These are phyloP conservation scores for Lutjanus campechanus DNA, from an alignment of 2,797 vertebrate genomes.

Conservation along the genomic window DNA sequence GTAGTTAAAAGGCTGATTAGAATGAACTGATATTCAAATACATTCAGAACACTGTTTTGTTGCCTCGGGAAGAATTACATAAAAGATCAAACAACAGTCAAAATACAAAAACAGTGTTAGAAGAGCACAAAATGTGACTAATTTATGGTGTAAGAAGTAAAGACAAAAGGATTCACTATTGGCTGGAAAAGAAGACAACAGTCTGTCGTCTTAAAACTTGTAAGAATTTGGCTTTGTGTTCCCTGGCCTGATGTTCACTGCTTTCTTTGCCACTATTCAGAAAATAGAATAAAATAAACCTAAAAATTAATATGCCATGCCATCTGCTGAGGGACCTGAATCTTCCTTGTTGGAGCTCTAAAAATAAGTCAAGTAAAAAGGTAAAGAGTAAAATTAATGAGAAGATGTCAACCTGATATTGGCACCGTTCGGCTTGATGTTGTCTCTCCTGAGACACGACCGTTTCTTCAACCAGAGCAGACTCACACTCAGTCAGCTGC, in stretches of 20 bases:
- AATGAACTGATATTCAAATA: not conserved
- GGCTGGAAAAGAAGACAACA: not conserved
- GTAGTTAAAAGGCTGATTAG: not conserved
- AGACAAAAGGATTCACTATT: slow-evolving; percentile 1
- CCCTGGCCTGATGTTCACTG: not conserved
- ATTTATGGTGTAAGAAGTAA: not conserved
- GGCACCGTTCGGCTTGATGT: slow-evolving; percentile 78
- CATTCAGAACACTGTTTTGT: not conserved
- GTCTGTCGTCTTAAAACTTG: not conserved
- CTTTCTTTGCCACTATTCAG: not conserved
- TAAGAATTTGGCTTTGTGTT: not conserved
- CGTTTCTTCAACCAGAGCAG: slow-evolving; percentile 83
- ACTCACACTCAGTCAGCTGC: slow-evolving; percentile 77
- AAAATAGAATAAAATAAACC: not conserved
- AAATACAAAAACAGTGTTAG: not conserved
- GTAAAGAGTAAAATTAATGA: not conserved
- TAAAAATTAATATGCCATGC: not conserved
- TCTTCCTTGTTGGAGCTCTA: not conserved
- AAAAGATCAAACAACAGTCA: not conserved
- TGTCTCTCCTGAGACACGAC: slow-evolving; percentile 82
- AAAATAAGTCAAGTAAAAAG: not conserved
- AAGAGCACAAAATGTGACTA: not conserved
- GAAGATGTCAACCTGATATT: slow-evolving; percentile 82
- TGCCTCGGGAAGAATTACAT: not conserved
- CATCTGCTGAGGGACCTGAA: not conserved